Conservation (phyloP, 2,797 vertebrate species). For the Sarcophilus harrisii region DNA sequence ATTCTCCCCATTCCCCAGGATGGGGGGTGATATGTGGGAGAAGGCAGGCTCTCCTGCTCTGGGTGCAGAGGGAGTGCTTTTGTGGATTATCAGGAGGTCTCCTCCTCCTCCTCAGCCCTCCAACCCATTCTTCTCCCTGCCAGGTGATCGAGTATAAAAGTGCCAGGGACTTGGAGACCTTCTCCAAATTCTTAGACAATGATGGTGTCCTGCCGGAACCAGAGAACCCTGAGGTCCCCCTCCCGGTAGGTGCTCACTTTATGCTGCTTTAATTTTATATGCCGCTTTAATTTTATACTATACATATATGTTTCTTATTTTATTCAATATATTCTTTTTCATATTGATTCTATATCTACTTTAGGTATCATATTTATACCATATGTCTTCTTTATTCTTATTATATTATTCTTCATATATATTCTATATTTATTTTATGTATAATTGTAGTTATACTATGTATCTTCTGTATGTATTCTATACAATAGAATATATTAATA, state of each 20-base stretch:
- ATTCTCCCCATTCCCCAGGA: neutral
- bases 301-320: neutral
- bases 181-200: constrained; percentile 92
- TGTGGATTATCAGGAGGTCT: neutral
- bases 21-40: no score
- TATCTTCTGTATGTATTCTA: neutral
- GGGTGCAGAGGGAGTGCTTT: neutral
- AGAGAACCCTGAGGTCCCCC: accelerated
- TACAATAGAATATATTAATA: no score
- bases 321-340: neutral
- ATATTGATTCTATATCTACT: neutral
- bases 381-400: no score
- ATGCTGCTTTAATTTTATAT: neutral
- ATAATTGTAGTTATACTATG: no score
- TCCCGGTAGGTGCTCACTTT: neutral
- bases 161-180: constrained; percentile 89
- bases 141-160: constrained; percentile 90
- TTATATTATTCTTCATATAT: no score
- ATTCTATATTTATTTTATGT: no score
- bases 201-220: constrained; percentile 87
- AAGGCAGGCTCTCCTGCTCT: neutral
- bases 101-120: no score
- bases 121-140: accelerated
- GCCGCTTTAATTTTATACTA: neutral
- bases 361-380: neutral